phyloP scores from a whole-genome alignment of 2,113 vertebrate genomes.

The Hippoglossus stenolepis region DNA sequence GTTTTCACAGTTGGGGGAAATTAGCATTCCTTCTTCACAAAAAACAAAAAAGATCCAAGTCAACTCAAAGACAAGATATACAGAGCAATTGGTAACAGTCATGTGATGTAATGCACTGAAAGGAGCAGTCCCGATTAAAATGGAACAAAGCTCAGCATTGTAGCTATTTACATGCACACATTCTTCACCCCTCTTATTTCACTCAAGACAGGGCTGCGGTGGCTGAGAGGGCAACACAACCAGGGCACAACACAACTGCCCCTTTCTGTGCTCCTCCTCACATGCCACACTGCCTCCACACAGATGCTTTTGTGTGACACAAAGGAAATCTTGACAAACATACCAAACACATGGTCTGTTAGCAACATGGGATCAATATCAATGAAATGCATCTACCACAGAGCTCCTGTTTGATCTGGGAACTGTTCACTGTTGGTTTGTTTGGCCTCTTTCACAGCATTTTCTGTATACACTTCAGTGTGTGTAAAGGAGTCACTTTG shows the following conservation, averaged over 20 bases:
- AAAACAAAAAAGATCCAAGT: neutral
- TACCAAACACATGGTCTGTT: neutral
- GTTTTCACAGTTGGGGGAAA: neutral
- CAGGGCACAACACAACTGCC: neutral
- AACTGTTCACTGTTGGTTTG: neutral
- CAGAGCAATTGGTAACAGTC: conserved; percentile 27
- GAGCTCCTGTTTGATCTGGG: neutral
- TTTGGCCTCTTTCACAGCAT: neutral
- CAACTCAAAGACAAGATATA: conserved; percentile 14
- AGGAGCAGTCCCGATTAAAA: conserved; percentile 1
- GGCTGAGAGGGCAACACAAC: neutral
- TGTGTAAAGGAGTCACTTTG: neutral
- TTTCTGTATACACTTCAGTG: neutral
- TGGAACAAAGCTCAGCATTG: conserved; percentile 52
- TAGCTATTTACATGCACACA: conserved; percentile 53
- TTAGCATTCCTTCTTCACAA: neutral
- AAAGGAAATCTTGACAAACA: neutral
- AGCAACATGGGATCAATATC: neutral
- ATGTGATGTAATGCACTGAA: conserved; percentile 10
- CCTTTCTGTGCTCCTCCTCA: neutral
- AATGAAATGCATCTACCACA: neutral
- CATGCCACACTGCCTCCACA: neutral
- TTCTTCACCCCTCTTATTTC: conserved; percentile 24
- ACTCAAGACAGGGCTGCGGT: neutral
- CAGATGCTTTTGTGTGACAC: neutral